A percentile compares a stretch with the other conserved stretches of the same genome.
Conservation (phyloP, 2,888 invertebrate genomes). For the Cabera pusaria region DNA sequence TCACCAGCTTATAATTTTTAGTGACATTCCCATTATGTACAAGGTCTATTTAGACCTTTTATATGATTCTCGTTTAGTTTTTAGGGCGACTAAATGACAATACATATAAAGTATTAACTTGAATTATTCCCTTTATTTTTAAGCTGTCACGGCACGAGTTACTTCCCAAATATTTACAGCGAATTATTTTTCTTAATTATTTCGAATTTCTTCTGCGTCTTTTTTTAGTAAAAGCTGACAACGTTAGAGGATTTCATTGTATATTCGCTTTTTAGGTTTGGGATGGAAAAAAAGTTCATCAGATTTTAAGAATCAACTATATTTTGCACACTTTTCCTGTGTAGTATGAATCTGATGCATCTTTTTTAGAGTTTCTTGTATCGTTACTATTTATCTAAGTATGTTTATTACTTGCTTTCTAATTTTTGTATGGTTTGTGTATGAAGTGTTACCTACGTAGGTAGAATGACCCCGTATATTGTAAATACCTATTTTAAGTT, state of each 20-base stretch:
- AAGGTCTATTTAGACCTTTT: constrained; percentile 43
- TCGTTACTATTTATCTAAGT: constrained; percentile 50
- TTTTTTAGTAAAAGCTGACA: constrained; percentile 52
- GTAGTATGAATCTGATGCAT: constrained; percentile 37
- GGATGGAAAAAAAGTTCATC: constrained; percentile 24
- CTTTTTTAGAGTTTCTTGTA: constrained; percentile 35
- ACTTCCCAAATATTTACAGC: constrained; percentile 34
- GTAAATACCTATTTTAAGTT: constrained; percentile 80
- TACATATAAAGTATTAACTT: constrained; percentile 73
- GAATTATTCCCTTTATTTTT: constrained; percentile 71
- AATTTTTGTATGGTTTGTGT: constrained; percentile 76
- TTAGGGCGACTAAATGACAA: constrained; percentile 83
- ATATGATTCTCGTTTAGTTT: constrained; percentile 80
- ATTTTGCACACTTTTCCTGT: constrained; percentile 5
- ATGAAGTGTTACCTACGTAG: constrained; percentile 78
- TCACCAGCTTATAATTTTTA: constrained; percentile 2
- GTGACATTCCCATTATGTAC: constrained; percentile 27
- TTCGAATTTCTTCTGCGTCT: constrained; percentile 46
- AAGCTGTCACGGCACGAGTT: constrained; percentile 54
- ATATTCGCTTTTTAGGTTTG: constrained; percentile 45
- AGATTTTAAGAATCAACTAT: constrained; percentile 17
- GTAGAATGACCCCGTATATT: constrained; percentile 73
- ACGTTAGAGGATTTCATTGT: constrained; percentile 45
- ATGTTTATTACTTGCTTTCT: constrained; percentile 61
- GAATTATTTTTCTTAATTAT: constrained; percentile 34